phyloP scores from a whole-genome alignment of 92 coral and sea anemone genomes.

The Palythoa grandiflora region DNA sequence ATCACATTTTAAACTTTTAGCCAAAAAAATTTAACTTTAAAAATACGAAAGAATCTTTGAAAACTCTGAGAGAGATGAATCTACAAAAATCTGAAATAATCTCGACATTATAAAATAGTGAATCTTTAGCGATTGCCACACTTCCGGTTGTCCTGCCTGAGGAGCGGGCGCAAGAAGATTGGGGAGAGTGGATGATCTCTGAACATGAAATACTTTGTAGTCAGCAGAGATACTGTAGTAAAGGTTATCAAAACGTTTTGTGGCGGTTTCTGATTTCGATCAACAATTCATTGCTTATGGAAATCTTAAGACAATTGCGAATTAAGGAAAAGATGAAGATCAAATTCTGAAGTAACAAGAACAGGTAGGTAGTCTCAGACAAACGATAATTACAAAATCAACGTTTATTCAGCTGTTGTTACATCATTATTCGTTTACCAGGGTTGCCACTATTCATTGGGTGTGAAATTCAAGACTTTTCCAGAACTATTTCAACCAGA shows the following conservation, averaged over 20 bases:
- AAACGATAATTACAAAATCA: not conserved
- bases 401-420: not conserved
- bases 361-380: not conserved
- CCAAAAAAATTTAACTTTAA: no score
- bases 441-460: no score
- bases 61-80: not conserved
- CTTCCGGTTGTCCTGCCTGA: not conserved
- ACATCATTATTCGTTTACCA: not conserved
- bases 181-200: not conserved
- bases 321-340: not conserved
- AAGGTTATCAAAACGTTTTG: not conserved
- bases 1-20: no score
- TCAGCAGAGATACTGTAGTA: not conserved
- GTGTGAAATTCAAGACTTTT: no score
- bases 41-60: not conserved
- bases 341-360: not conserved
- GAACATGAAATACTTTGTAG: not conserved
- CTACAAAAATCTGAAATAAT: not conserved
- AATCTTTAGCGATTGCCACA: not conserved
- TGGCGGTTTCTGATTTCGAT: not conserved
- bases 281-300: not conserved
- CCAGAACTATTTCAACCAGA: no score
- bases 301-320: no score
- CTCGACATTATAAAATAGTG: not conserved
- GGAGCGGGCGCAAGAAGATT: not conserved